Evolutionary conservation across 2,113 vertebrate species (phyloP), one percentile per base, ranked within the genome.

Genomic region (Phalacrocorax aristotelis): DNA sequence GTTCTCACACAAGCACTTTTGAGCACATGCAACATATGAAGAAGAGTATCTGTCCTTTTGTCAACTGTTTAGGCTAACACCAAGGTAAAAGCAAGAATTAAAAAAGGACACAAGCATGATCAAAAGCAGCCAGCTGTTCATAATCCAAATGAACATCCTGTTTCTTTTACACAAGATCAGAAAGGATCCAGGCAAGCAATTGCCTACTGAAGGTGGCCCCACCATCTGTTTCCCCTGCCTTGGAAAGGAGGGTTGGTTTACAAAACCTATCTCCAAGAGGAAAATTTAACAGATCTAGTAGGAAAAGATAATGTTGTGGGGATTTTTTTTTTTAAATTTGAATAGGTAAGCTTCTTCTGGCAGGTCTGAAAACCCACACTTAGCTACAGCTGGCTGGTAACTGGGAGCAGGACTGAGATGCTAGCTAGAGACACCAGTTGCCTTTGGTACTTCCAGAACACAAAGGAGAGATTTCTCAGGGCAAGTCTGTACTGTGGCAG

Each of bases 31-130:
- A 95, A 60, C 4, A 0, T 78, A 57, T 22, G 19, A 95, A 95
- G 90, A 95, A 95, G 83, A 75, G 48, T 66, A 66, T 48, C 78
- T 74, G 78, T 83, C 77, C 89, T 85, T 91, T 38, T 54, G 87
- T 87, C 74, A 80, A 23, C 15, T 48, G 25, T 21, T 57, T 61
- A 29, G 54, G 81, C 49, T 87, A 83, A 72, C 34, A 90, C 7
- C 30, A 85, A 83, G 12, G 19, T 62, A 77, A 23, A 20, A 93
- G 23, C 85, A 89, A 93, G 22, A 80, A 90, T 40, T 79, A 34
- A 76, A 89, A 94, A 85, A 30, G 38, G 46, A 72, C 36, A 74
- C 36, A 95, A 57, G 55, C 29, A 70, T 71, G 32, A 91, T 44
- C 20, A 75, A 90, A 94, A 78, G 54, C 70, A 86, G 93, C n/a